Evolutionary conservation across 2,113 vertebrate species (phyloP), one percentile per base, ranked within the genome.

Genomic region (Hassar affinis): DNA sequence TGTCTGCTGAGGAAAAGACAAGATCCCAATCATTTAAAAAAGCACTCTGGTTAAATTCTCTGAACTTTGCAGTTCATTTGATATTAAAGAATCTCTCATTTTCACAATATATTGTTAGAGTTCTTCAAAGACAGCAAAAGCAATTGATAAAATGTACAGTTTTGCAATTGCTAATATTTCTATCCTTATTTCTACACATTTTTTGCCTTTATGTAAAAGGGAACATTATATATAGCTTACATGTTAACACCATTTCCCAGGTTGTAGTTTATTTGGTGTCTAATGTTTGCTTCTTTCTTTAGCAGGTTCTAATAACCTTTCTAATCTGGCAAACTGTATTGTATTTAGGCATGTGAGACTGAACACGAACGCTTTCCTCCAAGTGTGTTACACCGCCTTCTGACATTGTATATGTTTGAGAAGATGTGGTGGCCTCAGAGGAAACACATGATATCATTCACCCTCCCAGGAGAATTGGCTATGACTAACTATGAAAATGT

Each of bases 1-100:
- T 80, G 61, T 78, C 18, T 61, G 33, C 22, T 69, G 78, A 76
- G 69, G 33, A 35, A 45, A 68, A 75, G 10, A 80, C 47, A 68
- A 69, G 64, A 9, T 15, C 49, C 14, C 38, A 59, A 45, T 78
- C 38, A 61, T 78, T 59, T 6, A 52, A 33, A 17, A 59, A 59
- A 10, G 6, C 0, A 2, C 30, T 17, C 30, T 35, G 20, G 18
- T 27, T 69, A 25, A 42, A 11, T 42, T 11, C 8, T 38, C 4
- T 22, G 33, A 68, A 22, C 8, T 22, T 38, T 69, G 12, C 35
- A 42, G 20, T 42, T 66, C 33, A 66, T 15, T 35, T 35, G 2
- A 20, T 66, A 35, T 66, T 66, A 66, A 68, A 64, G 10, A 42
- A 33, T 64, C 30, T 35, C 8, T 17, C 57, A 27, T 59, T n/a